These are phyloP conservation scores for Nymphalis urticae DNA, from an alignment of 2,888 invertebrate genomes.

Conservation along the genomic window DNA sequence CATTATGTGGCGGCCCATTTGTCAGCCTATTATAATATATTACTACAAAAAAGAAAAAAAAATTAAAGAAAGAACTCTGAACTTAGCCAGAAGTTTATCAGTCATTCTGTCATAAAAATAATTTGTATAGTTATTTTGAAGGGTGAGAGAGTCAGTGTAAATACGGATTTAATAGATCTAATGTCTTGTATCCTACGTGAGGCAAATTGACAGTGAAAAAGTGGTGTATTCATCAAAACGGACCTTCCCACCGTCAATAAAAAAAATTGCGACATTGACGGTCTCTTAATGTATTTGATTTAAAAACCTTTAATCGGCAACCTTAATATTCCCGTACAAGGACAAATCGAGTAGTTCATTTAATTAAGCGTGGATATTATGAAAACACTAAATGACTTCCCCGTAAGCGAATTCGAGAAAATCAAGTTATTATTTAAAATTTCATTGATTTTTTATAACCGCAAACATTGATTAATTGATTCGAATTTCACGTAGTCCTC, in stretches of 20 bases:
- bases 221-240: too few relatives aligned
- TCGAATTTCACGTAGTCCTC: slow-evolving; percentile 2
- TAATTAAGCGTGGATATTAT: neutral
- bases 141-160: too few relatives aligned
- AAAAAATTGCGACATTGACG: neutral
- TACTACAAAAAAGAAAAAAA: too few relatives aligned
- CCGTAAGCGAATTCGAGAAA: neutral
- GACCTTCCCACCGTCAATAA: neutral
- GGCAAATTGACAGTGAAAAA: too few relatives aligned
- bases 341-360: neutral
- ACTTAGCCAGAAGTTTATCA: too few relatives aligned
- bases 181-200: too few relatives aligned
- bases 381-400: neutral
- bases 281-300: neutral
- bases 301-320: neutral
- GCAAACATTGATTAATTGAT: slow-evolving; percentile 47
- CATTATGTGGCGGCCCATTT: too few relatives aligned
- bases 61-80: too few relatives aligned
- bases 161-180: too few relatives aligned
- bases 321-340: neutral
- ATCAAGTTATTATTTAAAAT: slow-evolving; percentile 4
- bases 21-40: too few relatives aligned
- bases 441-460: slow-evolving; percentile 39
- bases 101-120: too few relatives aligned
- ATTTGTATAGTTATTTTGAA: too few relatives aligned